Base-by-base conservation (phyloP, 2,888 invertebrate genomes). In the Ophion costatus region DNA sequence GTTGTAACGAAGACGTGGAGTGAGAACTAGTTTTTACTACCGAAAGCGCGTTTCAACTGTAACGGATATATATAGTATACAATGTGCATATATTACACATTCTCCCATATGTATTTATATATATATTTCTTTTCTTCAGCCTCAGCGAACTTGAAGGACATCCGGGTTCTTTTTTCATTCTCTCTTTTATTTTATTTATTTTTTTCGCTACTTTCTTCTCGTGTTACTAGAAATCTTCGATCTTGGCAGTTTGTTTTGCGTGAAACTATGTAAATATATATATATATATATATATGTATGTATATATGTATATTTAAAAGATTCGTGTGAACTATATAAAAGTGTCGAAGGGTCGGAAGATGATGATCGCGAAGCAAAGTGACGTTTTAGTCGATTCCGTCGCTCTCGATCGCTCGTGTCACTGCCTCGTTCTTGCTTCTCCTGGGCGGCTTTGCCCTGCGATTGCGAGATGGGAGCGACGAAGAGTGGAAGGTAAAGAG, bases 361-460 rank as follows among this genome's bases (percentile, higher is more conserved):
- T 73, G 51, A 51, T 51, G 51, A 78, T 80, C 83, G 85, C 82
- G 80, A 85, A 85, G 85, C 85, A 45, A 77, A 83, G 80, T 82
- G 81, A 29, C 20, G 10, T 24, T 51, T 71, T 57, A 14, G 24
- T 71, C 33, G 38, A 38, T 71, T 56, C 33, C 71, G 11, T 22
- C 33, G 57, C n/a, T 71, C 42, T 29, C 29, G 22, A 71, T 38
- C 38, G 38, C 38, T 9, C 38, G 38, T 7, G 38, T 56, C 33
- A n/a, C 20, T 20, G 5, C 20, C n/a, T 59, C 59, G 59, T 20
- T 22, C 20, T 51, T 51, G 17, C 51, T 51, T 14, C 51, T 4
- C 5, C 51, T 14, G 51, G 51, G 51, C 17, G 51, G 51, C 11
- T 14, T 14, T 4, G 17, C 51, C 51, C 17, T 14, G 51, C 51